Evolutionary conservation across 30 jellyfish, hydroid and myxozoan genomes (phyloP).

Genomic region (Rhopilema esculentum): DNA sequence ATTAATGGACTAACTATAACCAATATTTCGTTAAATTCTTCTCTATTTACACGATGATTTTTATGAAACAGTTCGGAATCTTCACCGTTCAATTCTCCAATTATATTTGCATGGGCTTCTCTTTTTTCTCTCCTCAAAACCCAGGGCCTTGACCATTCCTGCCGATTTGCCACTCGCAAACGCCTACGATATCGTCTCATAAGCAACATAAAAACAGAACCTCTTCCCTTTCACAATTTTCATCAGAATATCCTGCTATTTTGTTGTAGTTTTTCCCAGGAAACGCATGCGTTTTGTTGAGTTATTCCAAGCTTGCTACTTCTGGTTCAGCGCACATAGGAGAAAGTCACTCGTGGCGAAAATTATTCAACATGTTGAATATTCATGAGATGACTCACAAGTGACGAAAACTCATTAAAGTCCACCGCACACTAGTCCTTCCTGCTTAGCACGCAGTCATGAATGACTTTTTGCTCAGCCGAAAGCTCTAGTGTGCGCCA

Average conservation of each 20-base stretch:
- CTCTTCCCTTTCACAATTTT: constrained; percentile 10
- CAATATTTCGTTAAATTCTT: constrained; percentile 12
- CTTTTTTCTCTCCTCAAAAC: background rate
- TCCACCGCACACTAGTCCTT: constrained; percentile 9
- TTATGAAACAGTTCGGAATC: constrained; percentile 29
- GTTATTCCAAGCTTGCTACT: constrained; percentile 4
- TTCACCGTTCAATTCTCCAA: constrained; percentile 27
- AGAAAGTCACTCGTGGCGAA: constrained; percentile 21
- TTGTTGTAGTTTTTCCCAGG: background rate
- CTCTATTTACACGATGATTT: constrained; percentile 22
- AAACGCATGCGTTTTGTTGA: constrained; percentile 21
- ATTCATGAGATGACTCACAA: background rate
- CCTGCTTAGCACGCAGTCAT: constrained; percentile 9
- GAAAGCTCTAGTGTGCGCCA: constrained; percentile 6
- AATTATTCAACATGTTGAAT: constrained; percentile 28
- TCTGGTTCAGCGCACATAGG: constrained; percentile 24
- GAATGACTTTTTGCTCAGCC: constrained; percentile 15
- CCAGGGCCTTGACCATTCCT: constrained; percentile 3
- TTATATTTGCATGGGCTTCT: constrained; percentile 10
- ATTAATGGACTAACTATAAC: constrained; percentile 25
- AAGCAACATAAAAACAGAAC: constrained; percentile 4
- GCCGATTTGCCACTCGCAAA: background rate
- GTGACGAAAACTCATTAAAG: constrained; percentile 5
- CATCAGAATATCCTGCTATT: background rate
- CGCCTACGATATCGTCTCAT: constrained; percentile 3